Percentiles rank a stretch among this genome's conserved stretches.
Conservation (phyloP, 2,888 invertebrate species). For the Harpalus rufipes region DNA sequence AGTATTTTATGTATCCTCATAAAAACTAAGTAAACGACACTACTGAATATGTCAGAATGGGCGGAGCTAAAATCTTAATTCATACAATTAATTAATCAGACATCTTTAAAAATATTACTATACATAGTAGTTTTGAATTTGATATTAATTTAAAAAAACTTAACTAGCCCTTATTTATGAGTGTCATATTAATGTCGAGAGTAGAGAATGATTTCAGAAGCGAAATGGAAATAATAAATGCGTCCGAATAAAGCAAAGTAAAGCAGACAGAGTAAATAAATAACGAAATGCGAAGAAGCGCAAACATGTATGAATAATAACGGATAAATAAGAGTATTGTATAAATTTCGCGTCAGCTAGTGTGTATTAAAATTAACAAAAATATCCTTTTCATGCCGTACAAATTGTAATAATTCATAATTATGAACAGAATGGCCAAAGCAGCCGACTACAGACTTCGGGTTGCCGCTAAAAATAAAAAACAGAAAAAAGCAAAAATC, state of each 20-base stretch:
- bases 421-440: constrained; percentile 61
- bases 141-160: too few species aligned
- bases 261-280: constrained; percentile 49
- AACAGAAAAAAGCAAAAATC: constrained; percentile 63
- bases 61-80: too few species aligned
- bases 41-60: too few species aligned
- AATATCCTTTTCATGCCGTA: constrained; percentile 61
- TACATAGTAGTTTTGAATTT: too few species aligned
- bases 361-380: constrained; percentile 59
- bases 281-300: constrained; percentile 36
- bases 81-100: too few species aligned
- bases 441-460: constrained; percentile 55
- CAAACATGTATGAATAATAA: constrained; percentile 54
- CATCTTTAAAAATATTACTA: too few species aligned
- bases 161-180: neutral
- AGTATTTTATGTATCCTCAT: too few species aligned
- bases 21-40: too few species aligned
- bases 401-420: constrained; percentile 66
- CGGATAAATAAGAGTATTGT: constrained; percentile 56
- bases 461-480: constrained; percentile 59
- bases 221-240: constrained; percentile 8
- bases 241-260: constrained; percentile 27
- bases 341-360: constrained; percentile 56
- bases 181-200: neutral
- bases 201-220: neutral